Evolutionary conservation across 2,888 invertebrate species (phyloP), one percentile per base, ranked within the genome.

Genomic region (Spilosoma lubricipeda): DNA sequence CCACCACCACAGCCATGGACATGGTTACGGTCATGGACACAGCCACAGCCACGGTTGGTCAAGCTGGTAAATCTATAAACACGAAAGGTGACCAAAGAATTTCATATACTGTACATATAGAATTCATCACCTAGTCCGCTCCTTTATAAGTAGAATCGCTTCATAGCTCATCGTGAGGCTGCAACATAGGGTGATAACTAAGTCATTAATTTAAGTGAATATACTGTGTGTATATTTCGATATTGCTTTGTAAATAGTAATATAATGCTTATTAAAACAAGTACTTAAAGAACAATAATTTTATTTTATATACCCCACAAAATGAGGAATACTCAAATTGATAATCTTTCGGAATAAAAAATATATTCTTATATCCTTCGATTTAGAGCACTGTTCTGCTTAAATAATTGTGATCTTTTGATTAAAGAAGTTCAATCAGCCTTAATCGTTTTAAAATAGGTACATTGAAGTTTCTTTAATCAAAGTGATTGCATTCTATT

Each of bases 151-250:
- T 95, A 94, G 70, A 75, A 88, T 90, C 87, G 87, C 88, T 87
- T 90, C 87, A 90, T 89, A 91, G 95, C 94, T 95, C 95, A 95
- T 95, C 94, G 90, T 89, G 94, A 94, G 95, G 94, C 95, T 95
- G 95, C 94, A 90, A 90, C 88, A 90, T 95, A 94, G 94, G 95
- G 94, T 95, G 95, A 91, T 94, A 94, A 94, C 95, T 95, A 95
- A 95, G 95, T 95, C 95, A 95, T 95, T 95, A 95, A 92, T 91
- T 91, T 94, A 94, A 89, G 91, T 88, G 87, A 90, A 90, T 86
- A 87, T 90, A 88, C 86, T 81, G 86, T 87, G 84, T 85, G 87
- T 90, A 83, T 89, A 83, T 90, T 89, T 85, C 85, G 76, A 86
- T 82, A 85, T 88, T 90, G 89, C 92, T 91, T 89, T 94, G 94